Base-by-base conservation (phyloP, 2,113 vertebrate genomes). In the Bos indicus region DNA sequence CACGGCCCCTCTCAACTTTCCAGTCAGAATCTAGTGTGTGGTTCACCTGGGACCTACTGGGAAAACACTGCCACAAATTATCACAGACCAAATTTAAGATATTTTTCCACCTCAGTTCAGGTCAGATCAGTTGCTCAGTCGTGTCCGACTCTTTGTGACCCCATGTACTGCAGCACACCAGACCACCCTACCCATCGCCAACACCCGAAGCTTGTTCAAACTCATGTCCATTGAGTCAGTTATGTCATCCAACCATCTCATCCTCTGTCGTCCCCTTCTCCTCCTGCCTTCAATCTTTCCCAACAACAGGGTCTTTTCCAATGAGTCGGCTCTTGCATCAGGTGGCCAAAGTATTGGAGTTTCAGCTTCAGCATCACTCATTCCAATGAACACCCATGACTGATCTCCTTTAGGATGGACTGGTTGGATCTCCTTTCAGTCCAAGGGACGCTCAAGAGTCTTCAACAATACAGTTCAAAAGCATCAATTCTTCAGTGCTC, bases 61-160 rank as follows among this genome's bases (percentile, higher is more conserved):
- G 82, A 83, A 96, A 67, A 91, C 28, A 11, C 30, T 16, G 30
- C 30, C 48, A 28, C 8, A 13, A 54, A 59, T 93, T n/a, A 67
- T 51, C 51, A 46, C 7, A 40, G 64, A 40, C 40, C 0, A 40
- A 46, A 28, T n/a, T 46, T 40, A 89, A 19, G 33, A 26, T 51
- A 8, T 40, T 56, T 80, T 91, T 17, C 48, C 26, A 51, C 21
- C 19, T 86, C n/a, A 23, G 10, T 71, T 71, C 67, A 71, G n/a
- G 12, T 23, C 67, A 71, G 19, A 12, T 71, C 67, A 40, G 67
- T 40, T 0, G 1, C n/a, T 40, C 67, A 23, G 19, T 71, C 5
- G 1, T 71, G n/a, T 71, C 10, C 0, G 2, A 40, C 19, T 40
- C 2, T 40, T 71, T 71, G n/a, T 0, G 67, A 71, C 10, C 10